Conservation (phyloP, 2,797 vertebrate genomes). For the Lithobates sylvaticus region DNA sequence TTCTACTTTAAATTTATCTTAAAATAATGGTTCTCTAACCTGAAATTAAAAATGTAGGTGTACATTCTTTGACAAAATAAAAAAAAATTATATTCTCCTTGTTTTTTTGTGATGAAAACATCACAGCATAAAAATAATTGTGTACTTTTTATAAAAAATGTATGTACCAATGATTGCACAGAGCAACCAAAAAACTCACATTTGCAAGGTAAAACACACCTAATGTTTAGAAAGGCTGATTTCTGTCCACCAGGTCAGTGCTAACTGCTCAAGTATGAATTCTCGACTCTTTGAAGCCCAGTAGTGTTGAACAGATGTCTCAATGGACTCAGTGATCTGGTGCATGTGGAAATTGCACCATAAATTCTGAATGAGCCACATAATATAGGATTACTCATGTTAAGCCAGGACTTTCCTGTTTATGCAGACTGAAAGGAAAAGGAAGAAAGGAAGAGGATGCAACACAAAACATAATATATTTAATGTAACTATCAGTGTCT, state of each 20-base stretch:
- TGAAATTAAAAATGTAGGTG: too few relatives aligned
- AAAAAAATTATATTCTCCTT: too few relatives aligned
- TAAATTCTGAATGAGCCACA: not conserved
- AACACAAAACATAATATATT: not conserved
- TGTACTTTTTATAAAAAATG: too few relatives aligned
- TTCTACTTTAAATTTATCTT: too few relatives aligned
- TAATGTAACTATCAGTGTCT: too few relatives aligned
- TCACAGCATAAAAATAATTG: too few relatives aligned
- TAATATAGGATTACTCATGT: not conserved
- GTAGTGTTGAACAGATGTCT: not conserved
- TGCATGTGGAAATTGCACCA: constrained; percentile 1
- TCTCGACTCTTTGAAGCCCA: not conserved
- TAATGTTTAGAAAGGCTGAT: not conserved
- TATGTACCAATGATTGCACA: not conserved
- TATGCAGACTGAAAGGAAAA: not conserved
- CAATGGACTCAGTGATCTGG: not conserved
- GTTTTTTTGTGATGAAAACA: too few relatives aligned
- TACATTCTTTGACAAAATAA: too few relatives aligned
- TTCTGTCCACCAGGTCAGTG: not conserved
- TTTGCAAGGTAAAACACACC: not conserved
- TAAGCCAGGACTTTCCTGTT: not conserved
- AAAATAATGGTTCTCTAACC: too few relatives aligned
- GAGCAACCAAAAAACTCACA: not conserved
- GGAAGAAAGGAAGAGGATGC: not conserved
- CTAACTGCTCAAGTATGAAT: not conserved